Evolutionary conservation across 2,888 invertebrate genomes (phyloP).

Genomic region (Branchinecta sandiegonensis): DNA sequence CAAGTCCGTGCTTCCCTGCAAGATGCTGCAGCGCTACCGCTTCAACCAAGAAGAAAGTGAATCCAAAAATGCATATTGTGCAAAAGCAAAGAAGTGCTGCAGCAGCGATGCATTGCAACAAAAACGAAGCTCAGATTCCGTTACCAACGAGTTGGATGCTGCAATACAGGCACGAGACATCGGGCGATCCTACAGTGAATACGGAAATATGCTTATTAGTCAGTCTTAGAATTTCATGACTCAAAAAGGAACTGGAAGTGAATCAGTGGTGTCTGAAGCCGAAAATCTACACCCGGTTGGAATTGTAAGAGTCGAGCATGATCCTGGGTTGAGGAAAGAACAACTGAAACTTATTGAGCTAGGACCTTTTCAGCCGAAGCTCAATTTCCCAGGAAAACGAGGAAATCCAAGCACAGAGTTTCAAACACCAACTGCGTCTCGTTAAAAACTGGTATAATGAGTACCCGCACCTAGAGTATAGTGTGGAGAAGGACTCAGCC

Average conservation of each 20-base stretch:
- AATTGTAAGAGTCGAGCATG: conserved; percentile 17
- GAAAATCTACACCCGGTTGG: not conserved
- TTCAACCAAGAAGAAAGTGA: too few species aligned
- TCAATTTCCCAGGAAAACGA: conserved; percentile 12
- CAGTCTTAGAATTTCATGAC: not conserved
- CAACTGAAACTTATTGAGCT: conserved; percentile 3
- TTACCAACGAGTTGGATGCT: not conserved
- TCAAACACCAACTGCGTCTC: not conserved
- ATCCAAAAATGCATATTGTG: too few species aligned
- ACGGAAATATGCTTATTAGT: conserved; percentile 9
- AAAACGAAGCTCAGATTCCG: too few species aligned
- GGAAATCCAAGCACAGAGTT: not conserved
- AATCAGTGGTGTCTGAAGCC: not conserved
- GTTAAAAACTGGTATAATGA: conserved; percentile 1
- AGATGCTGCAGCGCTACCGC: too few species aligned
- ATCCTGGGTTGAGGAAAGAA: conserved; percentile 18
- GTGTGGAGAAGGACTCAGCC: conserved; percentile 11
- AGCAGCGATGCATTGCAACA: too few species aligned
- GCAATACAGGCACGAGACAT: not conserved
- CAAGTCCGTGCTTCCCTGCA: too few species aligned
- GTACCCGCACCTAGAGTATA: conserved; percentile 14
- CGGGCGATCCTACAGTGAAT: not conserved
- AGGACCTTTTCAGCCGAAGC: conserved; percentile 16
- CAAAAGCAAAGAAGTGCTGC: too few species aligned
- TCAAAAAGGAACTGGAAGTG: not conserved